Evolutionary conservation across 2,888 invertebrate species (phyloP), one percentile per base, ranked within the genome.

Genomic region (Drosophila niveifrons): DNA sequence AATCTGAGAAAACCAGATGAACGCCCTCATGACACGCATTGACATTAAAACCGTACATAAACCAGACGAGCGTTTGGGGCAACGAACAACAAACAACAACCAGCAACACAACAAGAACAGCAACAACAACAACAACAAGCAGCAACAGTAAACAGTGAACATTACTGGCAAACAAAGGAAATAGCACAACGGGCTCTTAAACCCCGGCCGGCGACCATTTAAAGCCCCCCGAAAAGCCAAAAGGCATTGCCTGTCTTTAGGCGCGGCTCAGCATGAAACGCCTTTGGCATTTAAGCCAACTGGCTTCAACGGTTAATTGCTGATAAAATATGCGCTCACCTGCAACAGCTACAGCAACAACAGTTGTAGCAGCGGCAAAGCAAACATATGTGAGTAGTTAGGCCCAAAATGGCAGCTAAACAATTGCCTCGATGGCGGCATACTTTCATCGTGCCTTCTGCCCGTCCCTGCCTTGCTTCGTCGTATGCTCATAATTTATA

Each of bases 11-110:
- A 67, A 67, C 44, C 64, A 72, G 63, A 68, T 74, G 66, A 62
- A 66, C 52, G 67, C 65, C 64, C 66, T 44, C 57, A 46, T 59
- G 71, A 64, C 82, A 81, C 78, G 81, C 84, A 53, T 73, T 62
- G 75, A 78, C 85, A 84, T 81, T 82, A 75, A 88, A 82, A 61
- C 64, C 55, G 74, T 56, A 55, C 72, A 83, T 80, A 83, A 83
- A 75, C 52, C 31, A 41, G 23, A 55, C 34, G 66, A 72, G 66
- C 66, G 66, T 68, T 68, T 64, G 13, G 34, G 39, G 39, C 53
- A 61, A 44, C 61, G 17, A 29, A 29, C 15, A 31, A 34, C 34
- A 50, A 17, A 31, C 31, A 31, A 31, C 61, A 28, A 28, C 9
- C n/a, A 23, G 23, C 11, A 34, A 11, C 34, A 34, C 34, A 34